phyloP scores from a whole-genome alignment of 2,113 vertebrate species.

The Ptilorrhoa leucosticta region DNA sequence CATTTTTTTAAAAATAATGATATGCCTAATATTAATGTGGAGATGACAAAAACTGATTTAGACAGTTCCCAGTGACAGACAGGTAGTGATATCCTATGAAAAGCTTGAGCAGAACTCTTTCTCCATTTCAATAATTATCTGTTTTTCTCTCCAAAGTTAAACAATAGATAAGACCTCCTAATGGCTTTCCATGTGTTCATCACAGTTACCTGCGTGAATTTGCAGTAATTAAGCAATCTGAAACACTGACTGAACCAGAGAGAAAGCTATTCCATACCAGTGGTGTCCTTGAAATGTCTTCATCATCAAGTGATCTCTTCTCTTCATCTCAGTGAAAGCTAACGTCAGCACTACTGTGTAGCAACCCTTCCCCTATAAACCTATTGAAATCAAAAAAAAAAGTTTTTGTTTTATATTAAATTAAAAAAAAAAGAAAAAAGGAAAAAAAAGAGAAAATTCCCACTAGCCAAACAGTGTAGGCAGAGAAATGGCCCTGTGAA shows the following conservation, averaged over 20 bases:
- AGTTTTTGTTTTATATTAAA: neutral
- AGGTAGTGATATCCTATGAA: neutral
- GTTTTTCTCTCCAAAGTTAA: slow-evolving; percentile 35
- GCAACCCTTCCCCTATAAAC: slow-evolving; percentile 14
- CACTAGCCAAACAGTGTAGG: slow-evolving; percentile 27
- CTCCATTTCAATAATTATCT: neutral
- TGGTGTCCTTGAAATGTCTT: slow-evolving; percentile 81
- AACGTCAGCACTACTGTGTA: slow-evolving; percentile 66
- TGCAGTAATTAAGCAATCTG: slow-evolving; percentile 69
- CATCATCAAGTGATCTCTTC: slow-evolving; percentile 48
- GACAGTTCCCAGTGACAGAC: neutral
- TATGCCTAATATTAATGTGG: neutral
- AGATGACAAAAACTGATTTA: slow-evolving; percentile 21
- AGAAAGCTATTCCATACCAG: slow-evolving; percentile 30
- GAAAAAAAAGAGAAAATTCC: neutral
- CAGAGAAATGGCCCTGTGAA: neutral
- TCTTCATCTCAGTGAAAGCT: slow-evolving; percentile 70
- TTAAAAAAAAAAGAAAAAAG: rapidly evolving
- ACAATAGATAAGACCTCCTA: slow-evolving; percentile 50
- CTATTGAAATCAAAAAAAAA: slow-evolving; percentile 29
- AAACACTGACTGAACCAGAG: slow-evolving; percentile 47
- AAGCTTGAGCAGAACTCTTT: neutral
- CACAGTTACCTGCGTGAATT: slow-evolving; percentile 42
- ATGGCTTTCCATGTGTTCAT: slow-evolving; percentile 56
- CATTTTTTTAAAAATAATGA: neutral